Conservation (phyloP, 2,113 vertebrate genomes). For the Cryptomyrus ogoouensis region DNA sequence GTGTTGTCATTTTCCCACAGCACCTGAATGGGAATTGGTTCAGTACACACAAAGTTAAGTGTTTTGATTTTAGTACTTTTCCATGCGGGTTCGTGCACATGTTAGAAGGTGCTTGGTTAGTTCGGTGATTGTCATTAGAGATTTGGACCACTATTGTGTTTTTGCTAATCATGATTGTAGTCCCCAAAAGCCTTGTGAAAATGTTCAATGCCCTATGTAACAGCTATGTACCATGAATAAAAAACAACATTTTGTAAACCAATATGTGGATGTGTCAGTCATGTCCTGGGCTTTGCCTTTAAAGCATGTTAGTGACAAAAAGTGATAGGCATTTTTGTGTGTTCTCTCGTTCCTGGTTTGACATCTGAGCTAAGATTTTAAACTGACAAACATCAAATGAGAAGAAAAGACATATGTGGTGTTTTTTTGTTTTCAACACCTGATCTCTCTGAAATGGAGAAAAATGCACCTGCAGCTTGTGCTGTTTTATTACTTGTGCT, state of each 20-base stretch:
- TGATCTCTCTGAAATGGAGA: neutral
- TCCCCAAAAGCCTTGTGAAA: conserved; percentile 86
- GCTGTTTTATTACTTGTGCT: neutral
- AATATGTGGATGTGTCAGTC: conserved; percentile 10
- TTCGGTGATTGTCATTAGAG: conserved; percentile 80
- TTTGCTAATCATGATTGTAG: conserved; percentile 84
- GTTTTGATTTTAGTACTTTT: conserved; percentile 70
- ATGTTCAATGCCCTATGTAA: conserved; percentile 87
- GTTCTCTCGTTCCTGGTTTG: neutral
- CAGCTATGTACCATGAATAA: conserved; percentile 90
- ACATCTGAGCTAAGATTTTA: neutral
- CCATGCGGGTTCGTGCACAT: conserved; percentile 79
- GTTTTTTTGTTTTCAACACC: neutral
- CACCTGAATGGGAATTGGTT: conserved; percentile 73
- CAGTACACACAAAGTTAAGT: conserved; percentile 67
- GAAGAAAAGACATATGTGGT: neutral
- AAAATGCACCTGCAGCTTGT: neutral
- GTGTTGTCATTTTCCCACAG: conserved; percentile 51
- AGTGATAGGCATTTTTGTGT: neutral
- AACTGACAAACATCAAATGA: neutral
- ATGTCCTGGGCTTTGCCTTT: neutral
- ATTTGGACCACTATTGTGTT: conserved; percentile 82
- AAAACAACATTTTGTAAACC: conserved; percentile 93
- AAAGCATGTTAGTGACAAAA: neutral
- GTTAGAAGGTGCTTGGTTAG: conserved; percentile 72